These are phyloP conservation scores for Marronus borbonicus DNA, from an alignment of 2,888 invertebrate genomes.

Conservation along the genomic window DNA sequence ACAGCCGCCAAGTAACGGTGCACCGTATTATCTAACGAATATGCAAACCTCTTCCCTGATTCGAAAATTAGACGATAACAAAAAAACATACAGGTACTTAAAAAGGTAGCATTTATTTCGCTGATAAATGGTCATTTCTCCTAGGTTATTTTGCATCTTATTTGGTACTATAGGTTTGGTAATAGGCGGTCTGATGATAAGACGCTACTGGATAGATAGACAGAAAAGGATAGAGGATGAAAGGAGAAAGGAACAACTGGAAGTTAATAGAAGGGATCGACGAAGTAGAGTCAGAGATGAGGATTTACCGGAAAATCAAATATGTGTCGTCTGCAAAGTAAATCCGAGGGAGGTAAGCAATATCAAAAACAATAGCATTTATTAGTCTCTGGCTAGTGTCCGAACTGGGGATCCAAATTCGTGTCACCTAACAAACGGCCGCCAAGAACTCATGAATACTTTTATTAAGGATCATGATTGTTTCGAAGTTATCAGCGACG, in stretches of 20 bases:
- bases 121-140: neutral
- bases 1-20: constrained; percentile 81
- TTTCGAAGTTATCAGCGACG: no score
- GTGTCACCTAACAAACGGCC: no score
- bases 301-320: constrained; percentile 77
- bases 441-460: no score
- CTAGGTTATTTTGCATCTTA: constrained; percentile 72
- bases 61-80: constrained; percentile 81
- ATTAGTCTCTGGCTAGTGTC: no score
- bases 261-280: constrained; percentile 78
- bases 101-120: constrained; percentile 4
- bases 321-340: constrained; percentile 89
- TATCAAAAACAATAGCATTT: neutral
- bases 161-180: constrained; percentile 74
- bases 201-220: constrained; percentile 71
- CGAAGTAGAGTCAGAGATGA: constrained; percentile 77
- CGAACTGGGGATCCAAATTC: no score
- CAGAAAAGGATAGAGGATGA: constrained; percentile 75
- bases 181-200: constrained; percentile 71
- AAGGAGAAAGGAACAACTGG: constrained; percentile 75
- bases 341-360: constrained; percentile 84
- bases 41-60: constrained; percentile 84
- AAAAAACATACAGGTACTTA: constrained; percentile 78
- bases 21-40: constrained; percentile 85
- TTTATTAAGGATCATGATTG: no score